These are phyloP conservation scores for Enteromius unitaeniatus DNA, from an alignment of 2,797 vertebrate genomes.

Conservation along the genomic window DNA sequence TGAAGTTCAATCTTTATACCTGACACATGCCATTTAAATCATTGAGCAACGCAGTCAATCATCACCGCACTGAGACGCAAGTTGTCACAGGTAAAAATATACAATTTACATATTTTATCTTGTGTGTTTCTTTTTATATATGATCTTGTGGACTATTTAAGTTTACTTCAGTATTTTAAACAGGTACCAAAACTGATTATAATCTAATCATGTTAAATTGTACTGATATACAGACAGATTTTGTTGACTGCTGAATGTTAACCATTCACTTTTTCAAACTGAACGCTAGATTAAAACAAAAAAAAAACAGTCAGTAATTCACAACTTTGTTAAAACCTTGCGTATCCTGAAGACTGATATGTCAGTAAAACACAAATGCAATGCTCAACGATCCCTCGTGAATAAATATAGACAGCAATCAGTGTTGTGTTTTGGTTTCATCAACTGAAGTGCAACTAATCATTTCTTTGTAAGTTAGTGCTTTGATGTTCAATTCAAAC, in stretches of 20 bases:
- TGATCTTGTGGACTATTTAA: not conserved
- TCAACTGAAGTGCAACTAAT: not conserved
- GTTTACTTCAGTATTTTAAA: not conserved
- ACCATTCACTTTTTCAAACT: slow-evolving; percentile 6
- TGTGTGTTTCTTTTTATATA: not conserved
- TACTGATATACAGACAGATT: not conserved
- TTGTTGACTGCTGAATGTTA: slow-evolving; percentile 1
- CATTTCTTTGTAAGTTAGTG: not conserved
- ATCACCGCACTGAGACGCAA: slow-evolving; percentile 1
- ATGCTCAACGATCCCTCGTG: not conserved
- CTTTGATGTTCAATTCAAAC: not conserved
- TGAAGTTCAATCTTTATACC: slow-evolving; percentile 73
- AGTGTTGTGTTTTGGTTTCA: not conserved
- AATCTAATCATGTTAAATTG: not conserved
- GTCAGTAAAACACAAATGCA: not conserved
- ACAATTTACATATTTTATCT: not conserved
- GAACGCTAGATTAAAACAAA: not conserved
- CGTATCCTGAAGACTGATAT: not conserved
- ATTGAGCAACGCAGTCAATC: slow-evolving; percentile 43
- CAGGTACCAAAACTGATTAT: not conserved
- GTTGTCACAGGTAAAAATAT: slow-evolving; percentile 20
- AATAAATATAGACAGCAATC: not conserved
- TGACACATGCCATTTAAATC: slow-evolving; percentile 42
- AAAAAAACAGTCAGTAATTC: not conserved
- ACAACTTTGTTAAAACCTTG: not conserved